Base-by-base conservation (phyloP, 2,113 vertebrate species). In the Lepisosteus osseus region DNA sequence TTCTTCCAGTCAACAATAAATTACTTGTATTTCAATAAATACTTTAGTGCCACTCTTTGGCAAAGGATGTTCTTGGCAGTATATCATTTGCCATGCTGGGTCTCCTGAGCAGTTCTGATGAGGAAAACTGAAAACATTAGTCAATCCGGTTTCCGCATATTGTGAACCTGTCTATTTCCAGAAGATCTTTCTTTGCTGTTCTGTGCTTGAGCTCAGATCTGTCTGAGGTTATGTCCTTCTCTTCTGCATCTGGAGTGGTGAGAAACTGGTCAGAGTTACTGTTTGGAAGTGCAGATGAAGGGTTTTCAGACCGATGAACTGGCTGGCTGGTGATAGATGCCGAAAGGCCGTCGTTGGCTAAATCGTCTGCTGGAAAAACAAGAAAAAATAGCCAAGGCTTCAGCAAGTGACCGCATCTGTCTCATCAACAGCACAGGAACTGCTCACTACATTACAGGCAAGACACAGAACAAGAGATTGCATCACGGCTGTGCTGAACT, bases 141-240 rank as follows among this genome's bases (percentile, higher is more conserved):
- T 96, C 95, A 74, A 99, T 99, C 68, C 95, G 93, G 89, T 97
- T 98, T 64, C 96, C 97, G 61, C 95, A 98, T 82, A 98, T 96
- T 15, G 95, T 99, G 88, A 98, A 99, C 83, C 96, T 95, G 91
- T 99, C 97, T 79, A 99, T 95, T 82, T 98, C 96, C 84, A 99
- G 72, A 83, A 98, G 90, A 79, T 98, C 96, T 83, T 96, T 95
- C 69, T 97, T 96, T 61, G 90, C 85, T 76, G 93, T 87, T 84
- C 89, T 91, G 78, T 91, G 94, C 83, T 95, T 95, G 61, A 91
- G 81, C 65, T 95, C 94, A 0, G 92, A 84, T 78, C 77, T 86
- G 29, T 87, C 92, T 61, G 90, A 81, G 2, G 86, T 80, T 55
- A 88, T 83, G 68, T 85, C 91, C 76, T 94, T 94, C 74, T 95